A percentile compares a stretch with the other conserved stretches of the same genome.
phyloP scores from a whole-genome alignment of 2,113 vertebrate species.

The Nesogale talazaci region DNA sequence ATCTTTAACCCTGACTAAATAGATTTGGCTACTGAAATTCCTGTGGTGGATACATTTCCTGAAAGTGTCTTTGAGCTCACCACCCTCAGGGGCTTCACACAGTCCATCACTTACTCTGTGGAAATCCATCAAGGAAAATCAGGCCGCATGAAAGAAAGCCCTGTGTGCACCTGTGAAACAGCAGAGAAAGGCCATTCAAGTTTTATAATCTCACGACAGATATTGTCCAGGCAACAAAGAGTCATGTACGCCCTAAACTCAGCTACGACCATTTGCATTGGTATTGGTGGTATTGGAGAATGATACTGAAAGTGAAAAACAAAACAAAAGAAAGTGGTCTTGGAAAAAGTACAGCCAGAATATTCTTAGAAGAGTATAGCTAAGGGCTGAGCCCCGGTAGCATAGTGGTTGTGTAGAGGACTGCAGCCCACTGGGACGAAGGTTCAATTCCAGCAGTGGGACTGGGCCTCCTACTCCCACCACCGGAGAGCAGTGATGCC shows the following conservation, averaged over 20 bases:
- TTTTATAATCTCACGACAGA: not conserved
- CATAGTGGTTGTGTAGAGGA: too few relatives aligned
- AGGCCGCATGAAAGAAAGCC: not conserved
- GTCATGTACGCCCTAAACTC: not conserved
- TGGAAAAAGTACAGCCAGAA: too few relatives aligned
- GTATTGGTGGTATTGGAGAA: too few relatives aligned
- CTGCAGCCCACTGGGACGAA: too few relatives aligned
- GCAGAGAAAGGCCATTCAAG: slow-evolving; percentile 10
- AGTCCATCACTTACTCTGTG: slow-evolving; percentile 47
- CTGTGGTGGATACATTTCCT: slow-evolving; percentile 61
- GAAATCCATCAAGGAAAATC: slow-evolving; percentile 38
- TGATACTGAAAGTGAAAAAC: too few relatives aligned
- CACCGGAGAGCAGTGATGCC: too few relatives aligned
- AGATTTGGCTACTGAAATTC: slow-evolving; percentile 62
- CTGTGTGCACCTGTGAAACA: not conserved
- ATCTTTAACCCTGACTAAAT: slow-evolving; percentile 73
- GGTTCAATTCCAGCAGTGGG: too few relatives aligned
- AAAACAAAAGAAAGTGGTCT: too few relatives aligned
- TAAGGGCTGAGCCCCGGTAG: too few relatives aligned
- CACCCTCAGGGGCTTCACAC: slow-evolving; percentile 20
- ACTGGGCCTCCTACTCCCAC: too few relatives aligned
- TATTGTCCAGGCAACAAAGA: not conserved
- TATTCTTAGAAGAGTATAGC: too few relatives aligned
- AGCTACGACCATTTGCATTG: too few relatives aligned
- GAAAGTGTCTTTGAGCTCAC: slow-evolving; percentile 62